Conservation (phyloP, 2,797 vertebrate genomes). For the Tadarida brasiliensis region DNA sequence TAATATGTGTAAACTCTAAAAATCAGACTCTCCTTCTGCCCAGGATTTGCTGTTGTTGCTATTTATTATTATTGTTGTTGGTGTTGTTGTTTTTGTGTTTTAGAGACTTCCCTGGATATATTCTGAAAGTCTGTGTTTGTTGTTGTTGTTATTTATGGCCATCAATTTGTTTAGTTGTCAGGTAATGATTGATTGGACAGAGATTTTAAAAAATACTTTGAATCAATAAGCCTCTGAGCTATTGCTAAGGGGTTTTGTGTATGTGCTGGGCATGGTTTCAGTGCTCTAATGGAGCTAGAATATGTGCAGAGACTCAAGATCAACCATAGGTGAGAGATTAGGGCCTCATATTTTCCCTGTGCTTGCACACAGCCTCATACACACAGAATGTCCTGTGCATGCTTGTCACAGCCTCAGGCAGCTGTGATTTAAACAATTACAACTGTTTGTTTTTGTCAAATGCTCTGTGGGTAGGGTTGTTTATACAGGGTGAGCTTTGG, state of each 20-base stretch:
- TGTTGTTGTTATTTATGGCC: background rate
- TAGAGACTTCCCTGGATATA: background rate
- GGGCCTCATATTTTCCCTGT: background rate
- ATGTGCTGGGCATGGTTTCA: background rate
- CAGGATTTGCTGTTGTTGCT: background rate
- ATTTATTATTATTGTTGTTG: background rate
- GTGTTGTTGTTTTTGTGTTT: conserved; percentile 7
- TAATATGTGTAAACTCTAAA: background rate
- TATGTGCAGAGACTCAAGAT: background rate
- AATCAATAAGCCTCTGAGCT: background rate
- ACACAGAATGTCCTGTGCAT: background rate
- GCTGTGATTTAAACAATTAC: background rate
- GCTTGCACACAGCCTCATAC: background rate
- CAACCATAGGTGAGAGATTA: background rate
- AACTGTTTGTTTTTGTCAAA: conserved; percentile 20
- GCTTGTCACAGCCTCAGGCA: background rate
- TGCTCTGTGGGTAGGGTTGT: background rate
- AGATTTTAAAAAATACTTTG: background rate
- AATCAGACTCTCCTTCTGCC: background rate
- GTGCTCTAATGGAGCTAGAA: background rate
- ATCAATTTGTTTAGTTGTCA: background rate
- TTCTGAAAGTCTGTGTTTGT: conserved; percentile 35
- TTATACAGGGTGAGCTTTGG: background rate
- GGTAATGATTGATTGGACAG: background rate
- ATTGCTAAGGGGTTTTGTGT: background rate